Evolutionary conservation across 2,888 invertebrate species (phyloP), one percentile per base, ranked within the genome.

Genomic region (Brenthis ino): DNA sequence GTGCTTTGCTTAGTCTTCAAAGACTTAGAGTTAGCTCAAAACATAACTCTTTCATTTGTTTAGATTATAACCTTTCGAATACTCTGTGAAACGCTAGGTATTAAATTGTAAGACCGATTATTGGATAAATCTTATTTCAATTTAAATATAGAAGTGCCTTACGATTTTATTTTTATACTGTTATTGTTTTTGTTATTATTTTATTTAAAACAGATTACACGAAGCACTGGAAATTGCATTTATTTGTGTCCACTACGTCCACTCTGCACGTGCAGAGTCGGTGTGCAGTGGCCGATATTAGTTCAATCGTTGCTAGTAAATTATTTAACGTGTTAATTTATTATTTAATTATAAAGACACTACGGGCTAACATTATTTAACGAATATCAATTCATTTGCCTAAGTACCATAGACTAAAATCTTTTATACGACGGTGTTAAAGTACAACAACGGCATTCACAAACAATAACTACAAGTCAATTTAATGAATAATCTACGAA

Each of bases 81-180:
- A 82, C 77, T 77, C 77, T 72, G 82, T 69, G 60, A 70, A 61
- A 67, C 58, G 60, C 70, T 85, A 85, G 81, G 75, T 83, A 82
- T 74, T 72, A 81, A 82, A 83, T 80, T 80, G 81, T 85, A 85
- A 85, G 82, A 83, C 79, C 83, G 79, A 82, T 76, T 78, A 83
- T 82, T 79, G 79, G 82, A 84, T 80, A 85, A 20, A 84, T 81
- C 80, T 88, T 76, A 79, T 83, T 88, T 88, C 86, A 87, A 88
- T 83, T 87, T 84, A 81, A 85, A 91, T 86, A 91, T 90, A 91
- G 89, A 92, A 92, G 93, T 93, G 93, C 93, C 93, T 93, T 93
- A 93, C 88, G 80, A 87, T 88, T 89, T 89, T 86, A 84, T 91
- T 91, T 91, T 87, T 87, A 81, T 85, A 88, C 82, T 82, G 73